Conservation (phyloP, 2,888 invertebrate species). For the Eurytoma californica region DNA sequence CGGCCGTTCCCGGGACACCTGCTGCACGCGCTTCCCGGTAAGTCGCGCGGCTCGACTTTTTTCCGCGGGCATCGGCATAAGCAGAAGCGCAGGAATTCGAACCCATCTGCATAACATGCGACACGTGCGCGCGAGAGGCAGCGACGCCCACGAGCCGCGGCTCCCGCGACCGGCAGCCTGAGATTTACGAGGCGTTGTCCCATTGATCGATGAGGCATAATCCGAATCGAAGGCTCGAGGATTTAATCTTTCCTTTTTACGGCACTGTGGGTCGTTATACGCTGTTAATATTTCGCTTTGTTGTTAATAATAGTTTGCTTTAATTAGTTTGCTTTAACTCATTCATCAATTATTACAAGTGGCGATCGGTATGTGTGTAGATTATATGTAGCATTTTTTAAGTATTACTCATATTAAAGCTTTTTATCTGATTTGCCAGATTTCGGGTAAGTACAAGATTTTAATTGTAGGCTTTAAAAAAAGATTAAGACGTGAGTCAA, state of each 20-base stretch:
- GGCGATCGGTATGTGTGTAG: too few relatives aligned
- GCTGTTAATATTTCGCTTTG: background rate
- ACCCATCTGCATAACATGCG: conserved; percentile 45
- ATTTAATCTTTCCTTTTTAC: background rate
- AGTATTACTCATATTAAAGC: too few relatives aligned
- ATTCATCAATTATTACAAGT: too few relatives aligned
- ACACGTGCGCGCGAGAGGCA: conserved; percentile 23
- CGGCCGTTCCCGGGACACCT: conserved; percentile 13
- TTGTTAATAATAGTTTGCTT: too few relatives aligned
- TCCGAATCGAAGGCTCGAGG: background rate
- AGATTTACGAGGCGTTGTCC: conserved; percentile 19
- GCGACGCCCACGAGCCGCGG: background rate
- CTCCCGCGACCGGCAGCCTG: background rate
- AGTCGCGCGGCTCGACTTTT: background rate
- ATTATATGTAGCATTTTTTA: too few relatives aligned
- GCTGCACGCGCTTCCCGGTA: conserved; percentile 15
- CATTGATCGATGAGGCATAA: conserved; percentile 4
- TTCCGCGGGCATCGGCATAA: conserved; percentile 34
- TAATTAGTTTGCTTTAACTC: too few relatives aligned
- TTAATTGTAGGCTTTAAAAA: too few relatives aligned
- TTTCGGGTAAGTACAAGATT: too few relatives aligned
- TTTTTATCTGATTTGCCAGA: too few relatives aligned
- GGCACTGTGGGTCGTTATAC: background rate
- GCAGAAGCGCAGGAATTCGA: conserved; percentile 47
- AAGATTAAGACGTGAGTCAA: too few relatives aligned